Evolutionary conservation across 2,113 vertebrate genomes (phyloP).

Genomic region (Corvus moneduloides): DNA sequence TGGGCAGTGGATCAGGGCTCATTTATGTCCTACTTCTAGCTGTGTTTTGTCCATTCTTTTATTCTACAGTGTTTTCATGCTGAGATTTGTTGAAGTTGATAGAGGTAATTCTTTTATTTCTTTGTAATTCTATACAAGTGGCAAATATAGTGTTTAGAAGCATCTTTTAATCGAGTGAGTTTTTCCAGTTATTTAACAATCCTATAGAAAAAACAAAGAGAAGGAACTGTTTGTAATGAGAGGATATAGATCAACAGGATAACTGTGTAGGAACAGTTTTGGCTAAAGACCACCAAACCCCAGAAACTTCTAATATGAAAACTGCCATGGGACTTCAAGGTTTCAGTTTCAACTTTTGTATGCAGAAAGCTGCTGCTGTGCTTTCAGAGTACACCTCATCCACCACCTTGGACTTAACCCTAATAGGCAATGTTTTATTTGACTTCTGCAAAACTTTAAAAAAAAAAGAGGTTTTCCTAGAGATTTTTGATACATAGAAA

Average conservation of each 20-base stretch:
- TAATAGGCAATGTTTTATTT: background rate
- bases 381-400: background rate
- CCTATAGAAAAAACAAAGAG: background rate
- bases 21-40: constrained; percentile 23
- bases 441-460: background rate
- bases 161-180: background rate
- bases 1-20: constrained; percentile 38
- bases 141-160: background rate
- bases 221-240: background rate
- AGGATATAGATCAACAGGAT: background rate
- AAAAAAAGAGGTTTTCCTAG: background rate
- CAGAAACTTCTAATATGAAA: background rate
- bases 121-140: background rate
- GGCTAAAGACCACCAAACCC: background rate
- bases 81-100: background rate
- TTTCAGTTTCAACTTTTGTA: background rate
- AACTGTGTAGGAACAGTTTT: background rate
- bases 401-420: background rate
- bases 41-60: constrained; percentile 40
- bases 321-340: background rate
- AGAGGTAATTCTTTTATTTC: background rate
- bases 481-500: background rate
- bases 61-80: constrained; percentile 4
- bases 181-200: background rate
- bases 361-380: background rate